Percentiles rank a stretch among this genome's conserved stretches.
Evolutionary conservation across 2,888 invertebrate genomes (phyloP).

Genomic region (Diaphora mendica): DNA sequence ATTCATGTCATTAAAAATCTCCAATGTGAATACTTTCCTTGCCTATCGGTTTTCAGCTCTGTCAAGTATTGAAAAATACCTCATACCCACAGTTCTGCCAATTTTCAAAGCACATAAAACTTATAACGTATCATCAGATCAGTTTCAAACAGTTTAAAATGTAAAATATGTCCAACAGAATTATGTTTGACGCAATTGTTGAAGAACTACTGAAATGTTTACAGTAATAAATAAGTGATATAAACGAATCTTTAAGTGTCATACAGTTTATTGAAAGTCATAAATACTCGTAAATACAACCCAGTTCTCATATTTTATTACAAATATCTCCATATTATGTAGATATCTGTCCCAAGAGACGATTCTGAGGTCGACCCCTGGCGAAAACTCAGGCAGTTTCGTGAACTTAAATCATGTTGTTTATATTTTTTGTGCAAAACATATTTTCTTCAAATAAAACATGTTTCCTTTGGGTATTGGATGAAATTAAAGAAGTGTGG

Average conservation of each 20-base stretch:
- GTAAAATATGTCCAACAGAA: neutral
- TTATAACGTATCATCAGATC: neutral
- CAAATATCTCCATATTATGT: neutral
- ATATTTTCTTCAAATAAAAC: constrained; percentile 1
- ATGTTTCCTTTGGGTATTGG: neutral
- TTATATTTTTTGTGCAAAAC: neutral
- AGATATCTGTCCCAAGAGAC: constrained; percentile 5
- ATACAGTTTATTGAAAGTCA: neutral
- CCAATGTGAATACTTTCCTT: neutral
- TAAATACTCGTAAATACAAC: neutral
- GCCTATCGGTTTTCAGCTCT: neutral
- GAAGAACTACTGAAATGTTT: neutral
- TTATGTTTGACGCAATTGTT: neutral
- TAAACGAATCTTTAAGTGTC: neutral
- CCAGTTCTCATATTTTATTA: constrained; percentile 2
- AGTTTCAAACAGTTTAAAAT: neutral
- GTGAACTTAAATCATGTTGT: neutral
- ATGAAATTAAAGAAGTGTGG: neutral
- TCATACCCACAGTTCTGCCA: neutral
- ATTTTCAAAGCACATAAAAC: neutral
- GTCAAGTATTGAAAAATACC: neutral
- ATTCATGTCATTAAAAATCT: neutral
- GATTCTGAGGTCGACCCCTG: neutral
- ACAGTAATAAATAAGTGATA: neutral
- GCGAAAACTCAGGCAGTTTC: neutral